Conservation (phyloP, 92 coral and sea anemone genomes). For the Heteractis magnifica region DNA sequence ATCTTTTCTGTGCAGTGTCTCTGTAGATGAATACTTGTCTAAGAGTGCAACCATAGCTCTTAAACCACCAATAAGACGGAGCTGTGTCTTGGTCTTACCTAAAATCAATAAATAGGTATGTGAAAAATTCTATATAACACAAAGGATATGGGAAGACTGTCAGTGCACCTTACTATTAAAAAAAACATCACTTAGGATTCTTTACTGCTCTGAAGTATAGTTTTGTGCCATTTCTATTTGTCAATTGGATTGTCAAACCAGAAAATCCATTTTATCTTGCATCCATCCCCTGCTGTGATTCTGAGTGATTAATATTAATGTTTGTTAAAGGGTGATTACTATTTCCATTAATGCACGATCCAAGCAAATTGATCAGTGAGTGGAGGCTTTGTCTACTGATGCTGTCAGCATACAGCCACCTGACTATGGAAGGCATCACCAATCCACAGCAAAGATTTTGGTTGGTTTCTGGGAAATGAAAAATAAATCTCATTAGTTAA, state of each 20-base stretch:
- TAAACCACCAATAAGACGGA: conserved; percentile 45
- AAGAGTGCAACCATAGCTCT: conserved; percentile 31
- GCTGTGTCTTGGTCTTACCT: conserved; percentile 36
- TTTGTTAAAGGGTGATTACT: neutral
- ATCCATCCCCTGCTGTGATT: no score
- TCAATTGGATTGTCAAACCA: no score
- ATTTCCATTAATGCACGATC: conserved; percentile 22
- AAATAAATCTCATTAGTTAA: neutral
- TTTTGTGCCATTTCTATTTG: no score
- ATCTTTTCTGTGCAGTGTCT: neutral
- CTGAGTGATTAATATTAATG: no score
- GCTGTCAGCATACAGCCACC: conserved; percentile 17
- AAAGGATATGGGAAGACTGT: no score
- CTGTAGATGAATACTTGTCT: neutral
- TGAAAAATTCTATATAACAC: no score
- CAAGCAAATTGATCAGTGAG: conserved; percentile 23
- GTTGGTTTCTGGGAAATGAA: conserved; percentile 27
- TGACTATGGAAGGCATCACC: conserved; percentile 20
- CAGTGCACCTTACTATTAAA: no score
- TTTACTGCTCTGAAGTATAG: no score
- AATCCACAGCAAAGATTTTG: conserved; percentile 43
- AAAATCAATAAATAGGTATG: neutral
- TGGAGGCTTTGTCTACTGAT: conserved; percentile 18
- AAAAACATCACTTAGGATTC: no score
- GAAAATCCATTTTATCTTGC: no score